These are phyloP conservation scores for Elysia crispata DNA, from an alignment of 2,888 invertebrate genomes.

Conservation along the genomic window DNA sequence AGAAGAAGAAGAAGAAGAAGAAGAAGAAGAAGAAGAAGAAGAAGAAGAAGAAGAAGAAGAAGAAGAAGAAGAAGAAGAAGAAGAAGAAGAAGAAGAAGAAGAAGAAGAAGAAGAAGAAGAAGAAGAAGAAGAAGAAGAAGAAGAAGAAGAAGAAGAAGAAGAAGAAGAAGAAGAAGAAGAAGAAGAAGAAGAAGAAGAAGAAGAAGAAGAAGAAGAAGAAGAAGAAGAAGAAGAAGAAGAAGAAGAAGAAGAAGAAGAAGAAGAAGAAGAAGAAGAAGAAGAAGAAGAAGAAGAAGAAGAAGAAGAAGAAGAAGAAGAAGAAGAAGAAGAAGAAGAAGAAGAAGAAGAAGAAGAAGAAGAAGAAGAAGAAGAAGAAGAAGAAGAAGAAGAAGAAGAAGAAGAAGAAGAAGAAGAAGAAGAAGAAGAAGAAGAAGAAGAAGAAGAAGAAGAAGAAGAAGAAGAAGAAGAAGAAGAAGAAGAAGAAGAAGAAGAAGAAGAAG, in stretches of 20 bases:
- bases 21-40: conserved; percentile 20
- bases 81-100: conserved; percentile 1
- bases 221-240: background rate
- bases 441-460: background rate
- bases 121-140: background rate
- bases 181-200: conserved; percentile 23
- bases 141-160: background rate
- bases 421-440: conserved; percentile 1
- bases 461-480: background rate
- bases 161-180: background rate
- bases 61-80: background rate
- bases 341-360: background rate
- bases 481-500: background rate
- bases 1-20: too few relatives aligned
- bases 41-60: conserved; percentile 6
- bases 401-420: background rate
- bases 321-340: background rate
- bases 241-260: background rate
- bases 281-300: background rate
- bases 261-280: background rate
- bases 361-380: background rate
- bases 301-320: background rate
- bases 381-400: background rate
- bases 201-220: background rate
- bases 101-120: conserved; percentile 6